Base-by-base conservation (phyloP, 2,113 vertebrate species). In the Ahaetulla prasina region DNA sequence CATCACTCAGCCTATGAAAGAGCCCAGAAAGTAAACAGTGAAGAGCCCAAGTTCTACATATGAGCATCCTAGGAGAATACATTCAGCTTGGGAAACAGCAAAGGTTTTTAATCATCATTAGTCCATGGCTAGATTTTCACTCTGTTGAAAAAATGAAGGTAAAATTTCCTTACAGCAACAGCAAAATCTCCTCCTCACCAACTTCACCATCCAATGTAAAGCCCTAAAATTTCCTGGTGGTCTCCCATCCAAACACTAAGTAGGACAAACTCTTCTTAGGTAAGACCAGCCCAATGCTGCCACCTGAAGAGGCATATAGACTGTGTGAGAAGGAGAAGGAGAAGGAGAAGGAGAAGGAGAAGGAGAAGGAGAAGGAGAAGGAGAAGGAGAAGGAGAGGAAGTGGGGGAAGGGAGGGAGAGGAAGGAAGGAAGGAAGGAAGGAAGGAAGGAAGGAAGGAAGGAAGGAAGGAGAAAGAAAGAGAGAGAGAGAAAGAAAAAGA, bases 31-130 rank as follows among this genome's bases (percentile, higher is more conserved):
- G n/a, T 14, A 20, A 35, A 74, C 35, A 18, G 16, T 18, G 7
- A 80, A 20, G n/a, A 20, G 6, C 12, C n/a, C 30, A 35, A 35
- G 30, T n/a, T n/a, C 63, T 63, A 63, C 12, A 68, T 4, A 68
- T 2, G 96, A 95, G 97, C 96, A 49, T 2, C 11, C 50, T 50
- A 97, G 96, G 96, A 96, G 97, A 96, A 96, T 95, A 90, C 96
- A 94, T 93, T 95, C 94, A 97, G 97, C 20, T 50, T 85, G 45
- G 93, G 94, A 96, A 95, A 91, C 96, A 94, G 95, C 93, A 95
- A 96, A 96, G 93, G 96, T 95, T 95, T 95, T 94, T 95, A 96
- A 97, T 97, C 97, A 96, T 95, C 95, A 95, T 97, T 47, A 74
- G 8, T 39, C 35, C 68, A 8, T 80, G 68, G n/a, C 68, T 80